phyloP scores from a whole-genome alignment of 2,888 invertebrate species.

The Rutpela maculata region DNA sequence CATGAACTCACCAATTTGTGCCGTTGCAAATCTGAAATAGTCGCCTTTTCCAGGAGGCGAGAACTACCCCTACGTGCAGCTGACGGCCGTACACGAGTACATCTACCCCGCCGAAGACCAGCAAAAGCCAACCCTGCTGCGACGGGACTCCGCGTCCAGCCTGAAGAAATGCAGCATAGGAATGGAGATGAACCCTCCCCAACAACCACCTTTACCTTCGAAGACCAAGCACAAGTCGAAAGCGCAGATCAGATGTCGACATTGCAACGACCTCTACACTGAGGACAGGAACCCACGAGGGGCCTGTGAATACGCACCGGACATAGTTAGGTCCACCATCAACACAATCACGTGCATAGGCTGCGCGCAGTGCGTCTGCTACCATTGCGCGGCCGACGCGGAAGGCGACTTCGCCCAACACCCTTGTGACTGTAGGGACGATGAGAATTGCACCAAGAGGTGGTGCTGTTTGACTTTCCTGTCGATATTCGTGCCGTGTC shows the following conservation, averaged over 20 bases:
- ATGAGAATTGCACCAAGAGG: conserved; percentile 85
- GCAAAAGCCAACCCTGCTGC: conserved; percentile 65
- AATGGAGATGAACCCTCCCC: conserved; percentile 63
- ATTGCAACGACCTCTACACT: conserved; percentile 88
- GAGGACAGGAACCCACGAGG: conserved; percentile 92
- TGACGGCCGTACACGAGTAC: conserved; percentile 90
- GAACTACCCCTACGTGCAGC: conserved; percentile 89
- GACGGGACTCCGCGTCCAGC: conserved; percentile 77
- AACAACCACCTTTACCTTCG: conserved; percentile 74
- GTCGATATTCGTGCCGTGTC: conserved; percentile 92
- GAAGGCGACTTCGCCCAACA: conserved; percentile 91
- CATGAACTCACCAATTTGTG: not conserved
- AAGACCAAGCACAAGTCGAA: conserved; percentile 63
- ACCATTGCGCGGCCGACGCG: conserved; percentile 94
- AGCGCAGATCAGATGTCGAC: conserved; percentile 76
- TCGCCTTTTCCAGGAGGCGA: conserved; percentile 74
- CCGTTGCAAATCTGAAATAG: not conserved
- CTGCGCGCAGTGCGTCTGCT: conserved; percentile 92
- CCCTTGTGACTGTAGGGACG: conserved; percentile 87
- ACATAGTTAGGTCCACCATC: conserved; percentile 86
- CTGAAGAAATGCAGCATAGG: conserved; percentile 80
- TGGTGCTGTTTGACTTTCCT: conserved; percentile 92
- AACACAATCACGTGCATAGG: conserved; percentile 86
- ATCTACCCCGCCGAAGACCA: conserved; percentile 86
- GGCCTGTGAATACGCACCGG: conserved; percentile 91